phyloP scores from a whole-genome alignment of 2,797 vertebrate species.

The Syndactyla subalaris region DNA sequence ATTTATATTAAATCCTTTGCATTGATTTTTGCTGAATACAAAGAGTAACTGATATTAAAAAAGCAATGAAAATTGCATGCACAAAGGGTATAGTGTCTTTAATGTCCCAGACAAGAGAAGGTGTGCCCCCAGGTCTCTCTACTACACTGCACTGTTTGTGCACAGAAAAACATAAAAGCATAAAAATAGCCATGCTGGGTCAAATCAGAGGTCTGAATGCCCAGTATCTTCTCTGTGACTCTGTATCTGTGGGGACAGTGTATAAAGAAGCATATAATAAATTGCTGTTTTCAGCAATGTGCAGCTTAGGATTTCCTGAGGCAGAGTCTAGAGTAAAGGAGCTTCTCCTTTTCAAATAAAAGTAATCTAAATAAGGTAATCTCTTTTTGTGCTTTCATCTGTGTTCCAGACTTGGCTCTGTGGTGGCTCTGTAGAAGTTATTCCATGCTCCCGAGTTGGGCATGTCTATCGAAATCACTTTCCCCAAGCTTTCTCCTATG shows the following conservation, averaged over 20 bases:
- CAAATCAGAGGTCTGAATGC: not conserved
- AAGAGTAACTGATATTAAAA: not conserved
- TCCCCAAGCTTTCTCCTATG: constrained; percentile 63
- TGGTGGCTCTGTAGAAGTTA: constrained; percentile 88
- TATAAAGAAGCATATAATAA: not conserved
- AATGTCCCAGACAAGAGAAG: not conserved
- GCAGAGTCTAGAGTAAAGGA: not conserved
- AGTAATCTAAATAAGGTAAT: not conserved
- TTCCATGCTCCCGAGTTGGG: constrained; percentile 89
- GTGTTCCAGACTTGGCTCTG: constrained; percentile 88
- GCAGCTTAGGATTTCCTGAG: not conserved
- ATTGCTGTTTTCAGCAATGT: not conserved
- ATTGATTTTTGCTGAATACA: not conserved
- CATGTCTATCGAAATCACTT: constrained; percentile 76
- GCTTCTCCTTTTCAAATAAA: not conserved
- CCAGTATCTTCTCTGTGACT: not conserved
- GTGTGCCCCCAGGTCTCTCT: not conserved
- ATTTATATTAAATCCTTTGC: not conserved
- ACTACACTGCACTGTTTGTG: not conserved
- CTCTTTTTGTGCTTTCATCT: not conserved
- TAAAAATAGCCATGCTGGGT: not conserved
- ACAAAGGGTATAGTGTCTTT: not conserved
- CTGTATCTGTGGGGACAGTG: not conserved
- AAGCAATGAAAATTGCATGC: not conserved
- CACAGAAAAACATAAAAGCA: not conserved